Evolutionary conservation across 2,888 invertebrate species (phyloP), one percentile per base, ranked within the genome.

Genomic region (Cistogaster globosa): DNA sequence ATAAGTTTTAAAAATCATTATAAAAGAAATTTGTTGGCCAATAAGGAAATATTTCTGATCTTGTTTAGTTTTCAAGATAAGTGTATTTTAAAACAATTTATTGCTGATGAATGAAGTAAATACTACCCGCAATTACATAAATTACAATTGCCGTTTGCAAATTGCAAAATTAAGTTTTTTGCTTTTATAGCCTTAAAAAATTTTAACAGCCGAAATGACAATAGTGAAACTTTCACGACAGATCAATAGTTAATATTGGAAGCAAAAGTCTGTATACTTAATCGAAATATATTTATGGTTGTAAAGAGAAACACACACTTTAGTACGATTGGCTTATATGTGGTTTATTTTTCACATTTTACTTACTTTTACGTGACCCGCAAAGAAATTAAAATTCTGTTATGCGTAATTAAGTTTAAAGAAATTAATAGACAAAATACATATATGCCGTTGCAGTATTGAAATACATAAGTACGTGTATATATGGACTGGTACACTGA

Each of bases 311-410:
- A 18, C 26, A 45, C n/a, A 62, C 9, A 45, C 51, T 53, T 7
- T 9, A n/a, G 42, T 11, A 53, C 7, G 4, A n/a, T 22, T 12
- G 20, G 20, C 20, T 12, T 42, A 9, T 26, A 18, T 58, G 26
- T 12, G 12, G 22, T 53, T 18, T 14, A 62, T 71, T 38, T 38
- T 11, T 38, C 5, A 38, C 38, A 12, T 42, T 12, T 42, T 42
- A 42, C 12, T 76, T 26, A 38, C 69, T 53, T n/a, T 32, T 72
- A 81, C 84, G 80, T 84, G 80, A 62, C 38, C 76, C 32, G 72
- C 62, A 75, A 74, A 78, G 77, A 81, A 81, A 82, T 82, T 82
- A 57, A 53, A 78, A 81, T 85, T 69, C 77, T 71, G 67, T 32
- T 69, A 65, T 63, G 81, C 63, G 63, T 65, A 82, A 65, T 58